Conservation (phyloP, 2,888 invertebrate genomes). For the Hypomecis atomaria region DNA sequence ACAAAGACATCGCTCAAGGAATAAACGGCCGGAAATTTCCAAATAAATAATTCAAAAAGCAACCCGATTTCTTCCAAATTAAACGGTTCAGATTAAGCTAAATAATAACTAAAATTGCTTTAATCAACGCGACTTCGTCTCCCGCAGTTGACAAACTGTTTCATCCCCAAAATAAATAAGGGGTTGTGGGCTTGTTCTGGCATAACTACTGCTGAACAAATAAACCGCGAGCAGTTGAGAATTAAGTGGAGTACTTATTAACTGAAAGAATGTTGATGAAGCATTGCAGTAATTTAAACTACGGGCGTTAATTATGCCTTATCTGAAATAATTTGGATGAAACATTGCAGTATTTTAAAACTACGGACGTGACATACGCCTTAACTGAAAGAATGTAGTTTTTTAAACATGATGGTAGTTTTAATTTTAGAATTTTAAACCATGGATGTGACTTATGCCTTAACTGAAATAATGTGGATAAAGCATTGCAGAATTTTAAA, state of each 20-base stretch:
- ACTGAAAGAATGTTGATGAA: neutral
- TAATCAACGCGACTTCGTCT: slow-evolving; percentile 25
- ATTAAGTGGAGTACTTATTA: slow-evolving; percentile 8
- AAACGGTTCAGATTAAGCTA: slow-evolving; percentile 12
- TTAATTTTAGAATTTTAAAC: no score
- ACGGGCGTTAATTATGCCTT: no score
- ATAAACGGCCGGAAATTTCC: no score
- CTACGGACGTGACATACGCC: no score
- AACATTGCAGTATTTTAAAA: neutral
- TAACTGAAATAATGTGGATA: no score
- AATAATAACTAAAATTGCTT: slow-evolving; percentile 18
- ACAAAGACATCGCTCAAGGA: no score
- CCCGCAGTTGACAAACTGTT: slow-evolving; percentile 35
- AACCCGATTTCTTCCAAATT: neutral
- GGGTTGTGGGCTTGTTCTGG: slow-evolving; percentile 42
- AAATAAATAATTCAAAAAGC: neutral
- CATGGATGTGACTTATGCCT: no score
- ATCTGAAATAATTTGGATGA: no score
- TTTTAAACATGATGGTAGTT: no score
- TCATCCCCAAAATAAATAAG: slow-evolving; percentile 39
- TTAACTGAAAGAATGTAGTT: no score
- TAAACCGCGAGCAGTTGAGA: slow-evolving; percentile 18
- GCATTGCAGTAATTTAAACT: no score
- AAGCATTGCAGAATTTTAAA: no score
- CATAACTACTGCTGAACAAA: slow-evolving; percentile 49